Percentiles rank a stretch among this genome's conserved stretches.
These are phyloP conservation scores for Bradypodion pumilum DNA, from an alignment of 2,797 vertebrate genomes.

Conservation along the genomic window DNA sequence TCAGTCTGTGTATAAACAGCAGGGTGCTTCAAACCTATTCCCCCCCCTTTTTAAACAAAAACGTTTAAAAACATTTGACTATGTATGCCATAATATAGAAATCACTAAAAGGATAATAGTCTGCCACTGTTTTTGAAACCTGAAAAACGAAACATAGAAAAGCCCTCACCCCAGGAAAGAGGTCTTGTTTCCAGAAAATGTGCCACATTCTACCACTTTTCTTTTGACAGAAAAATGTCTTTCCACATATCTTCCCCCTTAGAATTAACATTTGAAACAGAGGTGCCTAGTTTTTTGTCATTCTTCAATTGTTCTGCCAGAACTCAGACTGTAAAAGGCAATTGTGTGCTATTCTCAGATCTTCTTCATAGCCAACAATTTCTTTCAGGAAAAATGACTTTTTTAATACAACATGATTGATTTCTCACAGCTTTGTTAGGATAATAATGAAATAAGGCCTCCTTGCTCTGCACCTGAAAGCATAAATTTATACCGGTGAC, in stretches of 20 bases:
- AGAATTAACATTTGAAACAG: slow-evolving; percentile 26
- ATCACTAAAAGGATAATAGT: slow-evolving; percentile 13
- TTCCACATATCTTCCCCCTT: background rate
- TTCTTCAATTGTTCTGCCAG: slow-evolving; percentile 39
- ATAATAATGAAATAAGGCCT: slow-evolving; percentile 52
- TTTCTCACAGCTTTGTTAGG: slow-evolving; percentile 49
- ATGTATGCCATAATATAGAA: background rate
- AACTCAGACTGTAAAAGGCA: slow-evolving; percentile 11
- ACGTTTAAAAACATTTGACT: slow-evolving; percentile 27
- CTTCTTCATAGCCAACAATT: slow-evolving; percentile 53
- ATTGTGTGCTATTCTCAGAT: slow-evolving; percentile 39
- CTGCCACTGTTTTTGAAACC: slow-evolving; percentile 27
- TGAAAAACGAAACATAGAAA: slow-evolving; percentile 31
- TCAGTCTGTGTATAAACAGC: background rate
- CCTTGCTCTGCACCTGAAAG: slow-evolving; percentile 49
- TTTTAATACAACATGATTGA: slow-evolving; percentile 46
- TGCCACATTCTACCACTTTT: slow-evolving; percentile 37
- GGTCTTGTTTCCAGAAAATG: slow-evolving; percentile 50
- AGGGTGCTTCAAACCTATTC: slow-evolving; percentile 5
- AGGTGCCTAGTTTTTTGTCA: slow-evolving; percentile 27
- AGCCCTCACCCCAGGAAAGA: slow-evolving; percentile 8
- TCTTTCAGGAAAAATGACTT: slow-evolving; percentile 30
- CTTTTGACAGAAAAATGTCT: background rate
- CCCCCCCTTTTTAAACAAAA: background rate
- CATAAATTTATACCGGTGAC: slow-evolving; percentile 29